Evolutionary conservation across 2,797 vertebrate species (phyloP).

Genomic region (Xenopus petersii): DNA sequence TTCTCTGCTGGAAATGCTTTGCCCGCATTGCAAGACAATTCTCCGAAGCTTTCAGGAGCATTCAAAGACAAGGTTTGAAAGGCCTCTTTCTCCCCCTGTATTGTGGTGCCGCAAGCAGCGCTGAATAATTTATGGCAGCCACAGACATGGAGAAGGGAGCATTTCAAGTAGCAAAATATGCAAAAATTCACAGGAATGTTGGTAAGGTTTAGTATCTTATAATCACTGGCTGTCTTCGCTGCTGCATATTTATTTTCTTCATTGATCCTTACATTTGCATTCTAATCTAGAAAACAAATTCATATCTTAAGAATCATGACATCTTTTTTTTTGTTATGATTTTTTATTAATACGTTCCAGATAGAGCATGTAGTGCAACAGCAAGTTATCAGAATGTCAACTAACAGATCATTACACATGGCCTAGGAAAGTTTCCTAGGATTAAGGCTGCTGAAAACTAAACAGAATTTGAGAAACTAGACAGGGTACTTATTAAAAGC

Average conservation of each 20-base stretch:
- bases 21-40: constrained; percentile 14
- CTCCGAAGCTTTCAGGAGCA: constrained; percentile 32
- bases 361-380: too few species aligned
- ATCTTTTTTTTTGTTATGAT: too few species aligned
- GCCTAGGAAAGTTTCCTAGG: too few species aligned
- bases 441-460: too few species aligned
- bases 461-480: too few species aligned
- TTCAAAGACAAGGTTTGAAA: constrained; percentile 33
- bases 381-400: too few species aligned
- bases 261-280: constrained; percentile 3
- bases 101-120: constrained; percentile 18
- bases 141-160: constrained; percentile 19
- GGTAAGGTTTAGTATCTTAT: neutral
- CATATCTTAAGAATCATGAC: too few species aligned
- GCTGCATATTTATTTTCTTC: neutral
- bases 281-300: neutral
- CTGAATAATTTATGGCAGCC: constrained; percentile 42
- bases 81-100: constrained; percentile 9
- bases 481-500: too few species aligned
- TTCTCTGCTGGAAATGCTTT: constrained; percentile 25
- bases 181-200: constrained; percentile 10
- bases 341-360: too few species aligned
- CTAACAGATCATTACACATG: too few species aligned
- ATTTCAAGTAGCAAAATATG: constrained; percentile 14
- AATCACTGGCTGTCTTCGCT: neutral